Percentiles rank a stretch among this genome's conserved stretches.
Conservation (phyloP, 2,797 vertebrate genomes). For the Dryobates pubescens region DNA sequence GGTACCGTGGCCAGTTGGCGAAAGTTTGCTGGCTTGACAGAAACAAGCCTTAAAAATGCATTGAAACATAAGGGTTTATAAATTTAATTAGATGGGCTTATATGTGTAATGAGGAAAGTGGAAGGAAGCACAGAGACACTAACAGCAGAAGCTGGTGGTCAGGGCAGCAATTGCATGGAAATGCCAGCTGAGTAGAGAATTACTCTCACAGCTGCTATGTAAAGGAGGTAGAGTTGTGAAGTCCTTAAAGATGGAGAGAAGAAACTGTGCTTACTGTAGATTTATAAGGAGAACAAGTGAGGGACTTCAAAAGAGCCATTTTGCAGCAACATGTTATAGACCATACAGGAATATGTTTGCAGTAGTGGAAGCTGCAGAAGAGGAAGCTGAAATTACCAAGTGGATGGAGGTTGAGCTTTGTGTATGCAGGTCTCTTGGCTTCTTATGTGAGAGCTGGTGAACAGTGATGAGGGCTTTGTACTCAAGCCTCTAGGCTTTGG, state of each 20-base stretch:
- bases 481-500: background rate
- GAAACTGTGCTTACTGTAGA: background rate
- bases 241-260: background rate
- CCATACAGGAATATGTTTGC: background rate
- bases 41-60: background rate
- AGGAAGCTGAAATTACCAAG: background rate
- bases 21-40: background rate
- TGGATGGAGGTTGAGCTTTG: background rate
- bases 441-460: background rate
- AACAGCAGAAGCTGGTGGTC: background rate
- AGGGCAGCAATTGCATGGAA: background rate
- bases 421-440: background rate
- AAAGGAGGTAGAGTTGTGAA: background rate
- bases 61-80: background rate
- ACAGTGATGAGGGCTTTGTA: background rate
- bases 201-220: background rate
- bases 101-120: background rate
- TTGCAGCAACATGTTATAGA: background rate
- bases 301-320: background rate
- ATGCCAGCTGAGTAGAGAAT: background rate
- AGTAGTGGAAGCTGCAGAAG: background rate
- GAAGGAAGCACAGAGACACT: rapidly evolving
- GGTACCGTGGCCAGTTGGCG: background rate
- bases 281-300: background rate
- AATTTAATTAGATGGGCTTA: background rate